Percentiles rank a stretch among this genome's conserved stretches.
These are phyloP conservation scores for Eupleurogrammus muticus DNA, from an alignment of 2,797 vertebrate genomes.

Conservation along the genomic window DNA sequence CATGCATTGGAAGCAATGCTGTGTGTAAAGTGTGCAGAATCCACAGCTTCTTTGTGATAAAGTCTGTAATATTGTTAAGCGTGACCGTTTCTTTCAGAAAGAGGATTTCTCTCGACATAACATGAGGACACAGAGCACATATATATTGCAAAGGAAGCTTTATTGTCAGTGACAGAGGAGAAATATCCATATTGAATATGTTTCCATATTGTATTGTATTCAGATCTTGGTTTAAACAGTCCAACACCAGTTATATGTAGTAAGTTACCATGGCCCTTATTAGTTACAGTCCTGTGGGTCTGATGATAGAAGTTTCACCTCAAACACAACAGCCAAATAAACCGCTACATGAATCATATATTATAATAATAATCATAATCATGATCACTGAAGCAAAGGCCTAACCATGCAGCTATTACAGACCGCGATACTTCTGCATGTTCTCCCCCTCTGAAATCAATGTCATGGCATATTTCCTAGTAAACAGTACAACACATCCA, in stretches of 20 bases:
- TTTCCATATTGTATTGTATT: constrained; percentile 66
- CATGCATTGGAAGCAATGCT: constrained; percentile 64
- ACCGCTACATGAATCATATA: constrained; percentile 24
- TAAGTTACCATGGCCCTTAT: constrained; percentile 45
- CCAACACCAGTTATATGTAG: constrained; percentile 56
- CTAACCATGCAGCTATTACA: constrained; percentile 52
- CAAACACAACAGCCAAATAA: constrained; percentile 52
- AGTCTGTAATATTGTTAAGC: not conserved
- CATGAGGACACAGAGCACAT: constrained; percentile 52
- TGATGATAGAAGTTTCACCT: constrained; percentile 50
- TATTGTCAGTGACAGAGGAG: constrained; percentile 85
- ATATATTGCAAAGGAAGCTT: constrained; percentile 86
- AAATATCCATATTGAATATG: constrained; percentile 70
- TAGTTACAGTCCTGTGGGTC: constrained; percentile 54
- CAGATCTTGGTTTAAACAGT: constrained; percentile 73
- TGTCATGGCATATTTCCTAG: constrained; percentile 80
- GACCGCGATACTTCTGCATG: constrained; percentile 47
- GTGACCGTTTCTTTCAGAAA: constrained; percentile 5
- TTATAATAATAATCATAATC: constrained; percentile 13
- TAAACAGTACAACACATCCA: constrained; percentile 78
- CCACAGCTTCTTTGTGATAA: constrained; percentile 11
- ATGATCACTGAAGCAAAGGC: constrained; percentile 44
- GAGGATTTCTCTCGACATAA: constrained; percentile 2
- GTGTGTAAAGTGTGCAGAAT: constrained; percentile 17
- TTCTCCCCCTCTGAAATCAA: constrained; percentile 56